Evolutionary conservation across 2,113 vertebrate genomes (phyloP).

Genomic region (Plotosus lineatus): DNA sequence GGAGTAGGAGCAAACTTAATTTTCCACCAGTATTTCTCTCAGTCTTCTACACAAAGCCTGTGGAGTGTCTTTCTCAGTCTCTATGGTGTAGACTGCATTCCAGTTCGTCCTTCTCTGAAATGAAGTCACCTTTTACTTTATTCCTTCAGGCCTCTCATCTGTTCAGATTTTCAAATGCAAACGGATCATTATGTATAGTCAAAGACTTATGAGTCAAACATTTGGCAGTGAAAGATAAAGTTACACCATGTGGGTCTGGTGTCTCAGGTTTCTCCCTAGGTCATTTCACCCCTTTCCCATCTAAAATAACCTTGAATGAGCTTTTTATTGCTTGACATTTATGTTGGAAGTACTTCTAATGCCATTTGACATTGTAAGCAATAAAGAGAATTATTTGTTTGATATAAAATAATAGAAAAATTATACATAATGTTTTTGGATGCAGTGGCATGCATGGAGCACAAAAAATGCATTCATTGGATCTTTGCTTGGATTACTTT

Average conservation of each 20-base stretch:
- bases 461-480: background rate
- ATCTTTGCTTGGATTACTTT: background rate
- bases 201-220: background rate
- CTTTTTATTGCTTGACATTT: background rate
- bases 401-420: background rate
- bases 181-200: background rate
- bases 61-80: background rate
- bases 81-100: background rate
- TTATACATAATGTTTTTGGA: background rate
- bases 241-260: background rate
- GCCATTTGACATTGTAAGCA: background rate
- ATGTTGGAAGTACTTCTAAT: background rate
- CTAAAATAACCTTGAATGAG: background rate
- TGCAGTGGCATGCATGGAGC: background rate
- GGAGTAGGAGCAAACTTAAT: background rate
- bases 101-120: background rate
- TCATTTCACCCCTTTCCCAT: conserved; percentile 11
- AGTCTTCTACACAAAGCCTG: background rate
- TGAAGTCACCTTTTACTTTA: conserved; percentile 1
- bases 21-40: background rate
- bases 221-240: background rate
- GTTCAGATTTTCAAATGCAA: background rate
- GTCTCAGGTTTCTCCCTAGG: background rate
- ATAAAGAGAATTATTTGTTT: background rate
- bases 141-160: background rate